These are phyloP conservation scores for Phenganax subtilis DNA, from an alignment of 92 coral and sea anemone species.

Conservation along the genomic window DNA sequence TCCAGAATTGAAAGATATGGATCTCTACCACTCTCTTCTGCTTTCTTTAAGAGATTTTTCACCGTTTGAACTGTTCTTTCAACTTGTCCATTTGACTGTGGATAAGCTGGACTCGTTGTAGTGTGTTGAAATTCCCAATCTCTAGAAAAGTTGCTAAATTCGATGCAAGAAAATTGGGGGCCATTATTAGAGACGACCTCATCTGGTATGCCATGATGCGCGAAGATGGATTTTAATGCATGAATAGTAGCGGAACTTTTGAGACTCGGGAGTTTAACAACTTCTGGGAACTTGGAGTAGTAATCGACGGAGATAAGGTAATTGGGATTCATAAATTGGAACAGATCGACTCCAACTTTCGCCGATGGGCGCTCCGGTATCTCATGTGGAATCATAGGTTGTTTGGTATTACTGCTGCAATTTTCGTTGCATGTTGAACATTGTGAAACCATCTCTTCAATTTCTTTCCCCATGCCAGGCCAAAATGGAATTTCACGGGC, in stretches of 20 bases:
- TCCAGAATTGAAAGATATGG: conserved; percentile 7
- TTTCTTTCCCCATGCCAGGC: too few species aligned
- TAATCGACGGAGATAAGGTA: conserved; percentile 8
- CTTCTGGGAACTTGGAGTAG: conserved; percentile 8
- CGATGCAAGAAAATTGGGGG: not conserved
- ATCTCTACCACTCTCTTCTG: not conserved
- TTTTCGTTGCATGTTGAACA: not conserved
- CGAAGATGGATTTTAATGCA: conserved; percentile 20
- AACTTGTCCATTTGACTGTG: not conserved
- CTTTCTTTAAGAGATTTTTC: not conserved
- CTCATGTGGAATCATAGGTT: too few species aligned
- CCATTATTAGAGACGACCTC: conserved; percentile 18
- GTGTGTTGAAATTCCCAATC: not conserved
- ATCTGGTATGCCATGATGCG: conserved; percentile 18
- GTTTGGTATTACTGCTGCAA: not conserved
- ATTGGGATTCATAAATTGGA: too few species aligned
- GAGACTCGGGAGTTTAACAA: not conserved
- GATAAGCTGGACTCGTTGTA: not conserved
- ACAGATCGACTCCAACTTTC: too few species aligned
- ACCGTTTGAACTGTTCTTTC: conserved; percentile 19
- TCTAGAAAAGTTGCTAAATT: not conserved
- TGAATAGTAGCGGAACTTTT: conserved; percentile 6
- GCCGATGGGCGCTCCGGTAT: too few species aligned
- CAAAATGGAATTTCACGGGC: too few species aligned
- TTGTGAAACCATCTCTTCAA: too few species aligned